Evolutionary conservation across 2,888 invertebrate genomes (phyloP), one percentile per base, ranked within the genome.

Genomic region (Agriopis leucophaearia): DNA sequence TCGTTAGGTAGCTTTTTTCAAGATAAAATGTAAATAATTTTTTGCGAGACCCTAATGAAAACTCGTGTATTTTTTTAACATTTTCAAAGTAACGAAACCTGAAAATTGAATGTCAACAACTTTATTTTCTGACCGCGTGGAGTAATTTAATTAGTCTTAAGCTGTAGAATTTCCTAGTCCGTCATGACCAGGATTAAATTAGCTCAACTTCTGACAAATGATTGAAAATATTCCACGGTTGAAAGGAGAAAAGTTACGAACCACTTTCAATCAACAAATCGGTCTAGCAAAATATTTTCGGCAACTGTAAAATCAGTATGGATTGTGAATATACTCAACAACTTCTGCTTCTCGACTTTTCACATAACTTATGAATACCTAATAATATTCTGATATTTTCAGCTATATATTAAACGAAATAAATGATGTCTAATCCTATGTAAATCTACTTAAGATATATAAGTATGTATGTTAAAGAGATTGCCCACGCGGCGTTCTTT

Each of bases 211-310:
- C 36, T 55, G 50, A 58, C 35, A 63, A 64, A 60, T 64, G 50
- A 55, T 60, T 67, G 51, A 64, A 64, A 69, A 47, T 52, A 36
- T 56, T 64, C n/a, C 16, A 12, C 38, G 12, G 54, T 48, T 35
- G 52, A 16, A 54, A 56, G 59, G 55, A 27, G 40, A 56, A 67
- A 64, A 64, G 40, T 69, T 69, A 4, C 44, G 27, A 64, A 64
- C 45, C 38, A 45, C 48, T 66, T 27, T 35, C 51, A 50, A 69
- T 64, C 55, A 64, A 61, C 51, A 16, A 40, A 51, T 35, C 54
- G 15, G 59, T 50, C 48, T 40, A 51, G 55, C 54, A 60, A 55
- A n/a, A 18, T 51, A 42, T 62, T 66, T 62, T 52, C 47, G 15
- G n/a, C 16, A n/a, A 16, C 9, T 16, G 13, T 51, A 15, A 40